Evolutionary conservation across 2,113 vertebrate species (phyloP).

Genomic region (Crypturellus undulatus): DNA sequence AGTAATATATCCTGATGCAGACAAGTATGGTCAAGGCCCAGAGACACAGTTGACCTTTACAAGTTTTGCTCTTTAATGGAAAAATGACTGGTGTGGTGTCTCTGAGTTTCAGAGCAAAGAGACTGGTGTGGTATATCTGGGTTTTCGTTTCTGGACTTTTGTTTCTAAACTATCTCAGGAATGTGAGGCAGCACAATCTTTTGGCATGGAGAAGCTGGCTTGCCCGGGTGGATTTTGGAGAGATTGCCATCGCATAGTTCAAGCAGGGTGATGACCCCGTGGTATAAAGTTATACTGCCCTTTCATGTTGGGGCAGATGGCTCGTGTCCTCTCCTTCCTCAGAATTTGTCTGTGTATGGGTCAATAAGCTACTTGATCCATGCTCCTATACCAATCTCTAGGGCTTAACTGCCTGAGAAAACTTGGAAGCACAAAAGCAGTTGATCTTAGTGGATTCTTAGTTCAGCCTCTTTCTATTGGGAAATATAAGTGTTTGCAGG

Average conservation of each 20-base stretch:
- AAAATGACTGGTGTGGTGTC: not conserved
- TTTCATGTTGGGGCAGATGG: slow-evolving; percentile 58
- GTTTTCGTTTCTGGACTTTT: not conserved
- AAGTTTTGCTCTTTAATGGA: not conserved
- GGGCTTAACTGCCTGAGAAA: slow-evolving; percentile 54
- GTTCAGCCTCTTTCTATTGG: slow-evolving; percentile 20
- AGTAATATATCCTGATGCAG: not conserved
- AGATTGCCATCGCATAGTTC: not conserved
- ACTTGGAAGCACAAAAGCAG: slow-evolving; percentile 42
- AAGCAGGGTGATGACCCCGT: not conserved
- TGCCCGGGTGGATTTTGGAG: not conserved
- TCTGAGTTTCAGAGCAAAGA: not conserved
- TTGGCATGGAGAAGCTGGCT: not conserved
- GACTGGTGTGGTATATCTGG: not conserved
- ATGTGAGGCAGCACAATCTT: not conserved
- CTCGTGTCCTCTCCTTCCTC: not conserved
- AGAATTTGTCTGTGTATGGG: not conserved
- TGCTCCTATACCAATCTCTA: not conserved
- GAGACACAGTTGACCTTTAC: not conserved
- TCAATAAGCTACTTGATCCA: slow-evolving; percentile 53
- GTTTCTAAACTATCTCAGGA: not conserved
- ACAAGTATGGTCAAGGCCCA: not conserved
- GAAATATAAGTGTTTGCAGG: slow-evolving; percentile 35
- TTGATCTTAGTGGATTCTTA: not conserved
- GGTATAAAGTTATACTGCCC: not conserved